Conservation (phyloP, 64 coral and sea anemone species). For the Pocillopora verrucosa region DNA sequence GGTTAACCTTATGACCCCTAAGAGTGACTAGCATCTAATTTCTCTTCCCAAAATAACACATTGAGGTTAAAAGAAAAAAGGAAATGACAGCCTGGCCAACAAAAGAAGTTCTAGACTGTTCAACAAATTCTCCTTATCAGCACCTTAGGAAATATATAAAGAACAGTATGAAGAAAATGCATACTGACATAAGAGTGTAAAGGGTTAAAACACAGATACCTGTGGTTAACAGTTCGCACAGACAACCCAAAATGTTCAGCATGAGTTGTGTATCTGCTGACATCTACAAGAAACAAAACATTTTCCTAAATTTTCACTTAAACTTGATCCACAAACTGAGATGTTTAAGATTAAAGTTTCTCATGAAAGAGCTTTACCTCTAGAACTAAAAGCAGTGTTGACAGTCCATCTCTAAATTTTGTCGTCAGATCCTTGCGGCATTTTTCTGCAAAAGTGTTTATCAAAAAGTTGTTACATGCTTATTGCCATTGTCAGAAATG, state of each 20-base stretch:
- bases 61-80: too few species aligned
- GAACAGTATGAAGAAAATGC: too few species aligned
- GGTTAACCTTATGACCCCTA: too few species aligned
- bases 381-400: slow-evolving; percentile 72
- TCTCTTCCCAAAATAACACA: too few species aligned
- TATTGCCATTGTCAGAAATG: background rate
- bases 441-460: slow-evolving; percentile 65
- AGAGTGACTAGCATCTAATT: too few species aligned
- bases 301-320: background rate
- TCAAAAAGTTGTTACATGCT: background rate
- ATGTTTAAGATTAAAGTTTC: background rate
- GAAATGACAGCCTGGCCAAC: too few species aligned
- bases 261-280: slow-evolving; percentile 65
- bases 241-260: slow-evolving; percentile 73
- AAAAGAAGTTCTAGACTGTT: too few species aligned
- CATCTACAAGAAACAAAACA: slow-evolving; percentile 42
- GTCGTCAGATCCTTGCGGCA: slow-evolving; percentile 82
- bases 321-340: background rate
- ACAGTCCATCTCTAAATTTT: slow-evolving; percentile 86
- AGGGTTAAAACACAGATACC: slow-evolving; percentile 12
- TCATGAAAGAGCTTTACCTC: slow-evolving; percentile 32
- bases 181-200: too few species aligned
- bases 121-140: too few species aligned
- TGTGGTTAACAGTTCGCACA: slow-evolving; percentile 73
- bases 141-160: too few species aligned